A percentile compares a stretch with the other conserved stretches of the same genome.
These are phyloP conservation scores for Andrena praecox DNA, from an alignment of 2,888 invertebrate genomes.

Conservation along the genomic window DNA sequence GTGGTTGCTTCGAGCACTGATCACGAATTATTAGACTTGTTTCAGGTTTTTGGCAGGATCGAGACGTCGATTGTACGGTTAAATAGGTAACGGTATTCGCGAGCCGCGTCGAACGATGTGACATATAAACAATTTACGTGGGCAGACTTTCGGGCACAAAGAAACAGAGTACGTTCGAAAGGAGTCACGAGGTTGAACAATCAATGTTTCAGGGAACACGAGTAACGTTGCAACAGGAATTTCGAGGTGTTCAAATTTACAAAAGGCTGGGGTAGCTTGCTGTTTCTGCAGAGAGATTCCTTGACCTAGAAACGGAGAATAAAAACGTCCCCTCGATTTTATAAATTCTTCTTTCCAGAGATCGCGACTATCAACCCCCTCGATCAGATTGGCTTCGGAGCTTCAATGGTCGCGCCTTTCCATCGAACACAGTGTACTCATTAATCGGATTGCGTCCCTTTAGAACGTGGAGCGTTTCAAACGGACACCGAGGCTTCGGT, in stretches of 20 bases:
- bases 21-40: conserved; percentile 56
- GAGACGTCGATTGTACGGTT: conserved; percentile 46
- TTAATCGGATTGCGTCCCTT: conserved; percentile 48
- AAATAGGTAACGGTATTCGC: neutral
- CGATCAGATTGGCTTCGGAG: neutral
- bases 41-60: conserved; percentile 49
- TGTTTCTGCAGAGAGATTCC: neutral
- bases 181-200: no score
- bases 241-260: neutral
- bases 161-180: no score
- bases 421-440: conserved; percentile 16
- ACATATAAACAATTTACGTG: neutral
- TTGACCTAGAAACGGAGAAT: neutral
- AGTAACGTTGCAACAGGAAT: neutral
- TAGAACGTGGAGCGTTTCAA: conserved; percentile 39
- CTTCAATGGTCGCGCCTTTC: conserved; percentile 11
- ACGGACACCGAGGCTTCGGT: conserved; percentile 55
- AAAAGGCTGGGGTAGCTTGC: neutral
- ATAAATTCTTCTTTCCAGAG: neutral
- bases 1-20: conserved; percentile 61
- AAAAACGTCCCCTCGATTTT: neutral
- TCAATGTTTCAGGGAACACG: neutral
- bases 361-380: neutral
- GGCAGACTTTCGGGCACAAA: no score
- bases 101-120: neutral